phyloP scores from a whole-genome alignment of 2,888 invertebrate species.

The Drosophila flavopinicola region DNA sequence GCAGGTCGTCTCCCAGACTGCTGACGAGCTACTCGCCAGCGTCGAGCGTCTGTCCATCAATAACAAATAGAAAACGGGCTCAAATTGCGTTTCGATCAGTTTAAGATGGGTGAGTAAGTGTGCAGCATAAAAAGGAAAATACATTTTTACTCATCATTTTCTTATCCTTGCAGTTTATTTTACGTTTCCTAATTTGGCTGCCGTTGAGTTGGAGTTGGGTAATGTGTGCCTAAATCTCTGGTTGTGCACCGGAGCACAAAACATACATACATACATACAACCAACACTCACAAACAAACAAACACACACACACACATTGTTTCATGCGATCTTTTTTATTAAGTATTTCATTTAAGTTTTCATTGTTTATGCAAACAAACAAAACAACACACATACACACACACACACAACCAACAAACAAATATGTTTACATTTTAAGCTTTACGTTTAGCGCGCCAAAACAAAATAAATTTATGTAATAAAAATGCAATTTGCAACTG shows the following conservation, averaged over 20 bases:
- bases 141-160: not conserved
- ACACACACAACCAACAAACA: conserved; percentile 36
- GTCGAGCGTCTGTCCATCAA: conserved; percentile 83
- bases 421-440: conserved; percentile 70
- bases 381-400: conserved; percentile 42
- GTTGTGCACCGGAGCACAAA: conserved; percentile 23
- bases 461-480: conserved; percentile 63
- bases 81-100: conserved; percentile 57
- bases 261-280: conserved; percentile 45
- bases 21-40: conserved; percentile 83
- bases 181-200: conserved; percentile 79
- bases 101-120: conserved; percentile 45
- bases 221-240: conserved; percentile 26
- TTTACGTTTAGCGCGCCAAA: conserved; percentile 78
- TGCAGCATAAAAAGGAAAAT: not conserved
- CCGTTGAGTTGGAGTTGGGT: conserved; percentile 73
- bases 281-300: conserved; percentile 33
- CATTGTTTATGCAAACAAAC: conserved; percentile 65
- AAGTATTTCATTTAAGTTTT: conserved; percentile 77
- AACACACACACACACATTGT: conserved; percentile 54
- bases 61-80: conserved; percentile 69
- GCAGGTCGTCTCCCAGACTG: conserved; percentile 82
- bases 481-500: conserved; percentile 61
- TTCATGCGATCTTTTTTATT: conserved; percentile 75
- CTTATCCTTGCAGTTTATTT: conserved; percentile 59